These are phyloP conservation scores for Herminia tarsipennalis DNA, from an alignment of 2,888 invertebrate genomes.

Conservation along the genomic window DNA sequence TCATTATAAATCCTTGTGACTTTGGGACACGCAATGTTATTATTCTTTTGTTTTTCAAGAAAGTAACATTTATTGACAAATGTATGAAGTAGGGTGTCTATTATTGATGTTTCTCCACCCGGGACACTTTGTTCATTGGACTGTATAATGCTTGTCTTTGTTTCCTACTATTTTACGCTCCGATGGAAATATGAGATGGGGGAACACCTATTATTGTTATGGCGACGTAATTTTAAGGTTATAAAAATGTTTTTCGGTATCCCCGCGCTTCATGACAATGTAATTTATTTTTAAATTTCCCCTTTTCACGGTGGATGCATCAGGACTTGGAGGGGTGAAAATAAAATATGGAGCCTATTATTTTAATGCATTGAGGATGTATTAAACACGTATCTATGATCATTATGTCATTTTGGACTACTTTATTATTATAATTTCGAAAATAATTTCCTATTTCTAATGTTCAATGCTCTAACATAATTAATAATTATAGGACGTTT, in stretches of 20 bases:
- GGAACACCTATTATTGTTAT: conserved; percentile 30
- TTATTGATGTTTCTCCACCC: conserved; percentile 42
- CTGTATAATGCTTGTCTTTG: conserved; percentile 49
- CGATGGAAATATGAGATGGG: conserved; percentile 34
- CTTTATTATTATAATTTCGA: too few relatives aligned
- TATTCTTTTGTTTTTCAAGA: too few relatives aligned
- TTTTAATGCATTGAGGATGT: conserved; percentile 18
- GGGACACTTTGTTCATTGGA: conserved; percentile 45
- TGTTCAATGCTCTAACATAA: too few relatives aligned
- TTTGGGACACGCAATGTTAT: too few relatives aligned
- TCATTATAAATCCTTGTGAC: too few relatives aligned
- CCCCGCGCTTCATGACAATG: conserved; percentile 31
- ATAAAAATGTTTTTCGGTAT: conserved; percentile 40
- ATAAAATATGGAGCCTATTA: conserved; percentile 26
- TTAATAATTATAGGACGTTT: too few relatives aligned
- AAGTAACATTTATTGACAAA: not conserved
- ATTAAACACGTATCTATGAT: not conserved
- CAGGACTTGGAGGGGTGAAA: not conserved
- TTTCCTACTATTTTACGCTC: conserved; percentile 45
- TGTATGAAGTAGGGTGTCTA: conserved; percentile 24
- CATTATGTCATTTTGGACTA: not conserved
- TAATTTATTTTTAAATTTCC: conserved; percentile 40
- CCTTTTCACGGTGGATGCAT: conserved; percentile 39
- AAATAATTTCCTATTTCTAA: too few relatives aligned
- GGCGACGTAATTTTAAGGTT: conserved; percentile 39